Percentiles rank a stretch among this genome's conserved stretches.
These are phyloP conservation scores for Moxostoma hubbsi DNA, from an alignment of 2,797 vertebrate genomes.

Conservation along the genomic window DNA sequence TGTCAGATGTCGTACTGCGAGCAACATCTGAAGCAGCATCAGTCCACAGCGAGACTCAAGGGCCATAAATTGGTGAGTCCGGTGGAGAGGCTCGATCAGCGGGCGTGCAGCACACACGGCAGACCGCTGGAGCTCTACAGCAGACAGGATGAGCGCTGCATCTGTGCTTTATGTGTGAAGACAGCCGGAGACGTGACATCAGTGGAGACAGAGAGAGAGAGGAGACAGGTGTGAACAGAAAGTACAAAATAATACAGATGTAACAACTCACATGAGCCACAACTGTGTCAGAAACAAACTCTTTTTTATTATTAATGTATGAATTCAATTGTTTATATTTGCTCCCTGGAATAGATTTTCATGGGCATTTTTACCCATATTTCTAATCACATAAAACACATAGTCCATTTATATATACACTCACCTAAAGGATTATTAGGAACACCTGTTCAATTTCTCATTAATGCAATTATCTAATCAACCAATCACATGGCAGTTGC, in stretches of 20 bases:
- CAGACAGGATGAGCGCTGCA: conserved; percentile 53
- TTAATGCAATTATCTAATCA: too few relatives aligned
- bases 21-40: neutral
- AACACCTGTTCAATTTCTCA: too few relatives aligned
- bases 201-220: conserved; percentile 51
- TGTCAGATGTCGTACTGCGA: neutral
- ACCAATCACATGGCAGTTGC: too few relatives aligned
- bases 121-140: conserved; percentile 73
- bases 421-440: too few relatives aligned
- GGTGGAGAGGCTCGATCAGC: neutral
- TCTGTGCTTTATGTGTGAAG: conserved; percentile 69
- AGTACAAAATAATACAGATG: neutral
- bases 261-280: neutral
- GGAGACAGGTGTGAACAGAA: conserved; percentile 36
- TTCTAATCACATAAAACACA: too few relatives aligned
- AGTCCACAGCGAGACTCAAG: neutral
- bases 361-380: too few relatives aligned
- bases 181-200: conserved; percentile 59
- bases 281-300: too few relatives aligned
- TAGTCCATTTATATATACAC: too few relatives aligned
- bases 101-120: conserved; percentile 35
- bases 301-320: too few relatives aligned
- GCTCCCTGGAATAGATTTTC: too few relatives aligned
- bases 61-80: neutral
- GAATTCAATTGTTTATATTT: too few relatives aligned